Evolutionary conservation across 2,113 vertebrate species (phyloP), one percentile per base, ranked within the genome.

Genomic region (Vulpes ferrilata): DNA sequence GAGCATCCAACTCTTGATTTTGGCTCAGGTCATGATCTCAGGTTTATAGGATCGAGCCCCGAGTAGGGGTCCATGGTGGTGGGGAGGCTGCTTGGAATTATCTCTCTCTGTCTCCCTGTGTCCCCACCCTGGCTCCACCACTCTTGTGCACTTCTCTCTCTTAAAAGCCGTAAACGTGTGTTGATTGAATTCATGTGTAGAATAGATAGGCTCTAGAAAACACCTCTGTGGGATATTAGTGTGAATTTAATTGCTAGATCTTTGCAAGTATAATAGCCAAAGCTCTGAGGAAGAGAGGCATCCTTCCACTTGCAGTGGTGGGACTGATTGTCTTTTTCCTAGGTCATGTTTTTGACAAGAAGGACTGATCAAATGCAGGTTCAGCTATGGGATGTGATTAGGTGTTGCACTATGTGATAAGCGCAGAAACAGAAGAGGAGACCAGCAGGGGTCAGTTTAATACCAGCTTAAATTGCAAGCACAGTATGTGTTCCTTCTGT

Each of bases 391-490:
- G 76, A 62, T 87, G 65, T 32, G 9, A 1, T 23, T 73, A 48
- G 32, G 11, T 65, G 32, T 80, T 89, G 7, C 15, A 25, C 2
- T 32, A 27, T 74, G 25, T 73, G 59, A 62, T 60, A 86, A 69
- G 59, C 92, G 57, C 27, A 86, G 59, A 95, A 62, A 87, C 10
- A 83, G 81, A 86, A 93, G 59, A 83, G 82, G 48, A 93, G 76
- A 25, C 97, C 97, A 97, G 96, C 71, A 97, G 95, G 87, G 96
- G 96, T 97, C 97, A 97, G 82, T 83, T 97, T 89, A 93, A 84
- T 88, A 85, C 79, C 76, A 97, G 62, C 27, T 78, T 92, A 85
- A 64, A 27, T 65, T 93, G 64, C 2, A 60, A 86, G n/a, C 13
- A n/a, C 20, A 73, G 2, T 67, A 4, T 19, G 25, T 96, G 83